A percentile compares a stretch with the other conserved stretches of the same genome.
These are phyloP conservation scores for Hyperoplus immaculatus DNA, from an alignment of 2,797 vertebrate genomes.

Conservation along the genomic window DNA sequence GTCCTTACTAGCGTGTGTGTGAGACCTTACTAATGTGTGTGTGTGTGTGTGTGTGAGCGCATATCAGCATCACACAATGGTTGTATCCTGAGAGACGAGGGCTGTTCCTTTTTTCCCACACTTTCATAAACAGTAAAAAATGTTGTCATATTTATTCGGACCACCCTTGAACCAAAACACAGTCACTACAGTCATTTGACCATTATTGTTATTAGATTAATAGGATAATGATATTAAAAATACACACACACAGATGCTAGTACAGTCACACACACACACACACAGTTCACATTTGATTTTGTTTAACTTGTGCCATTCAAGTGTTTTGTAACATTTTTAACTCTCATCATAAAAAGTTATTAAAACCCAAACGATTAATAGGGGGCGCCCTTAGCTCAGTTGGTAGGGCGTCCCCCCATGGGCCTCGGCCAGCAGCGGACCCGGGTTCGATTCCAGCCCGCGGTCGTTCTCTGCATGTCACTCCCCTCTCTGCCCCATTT, in stretches of 20 bases:
- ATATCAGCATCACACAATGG: conserved; percentile 74
- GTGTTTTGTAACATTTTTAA: too few relatives aligned
- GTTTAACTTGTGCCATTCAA: too few relatives aligned
- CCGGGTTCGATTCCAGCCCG: too few relatives aligned
- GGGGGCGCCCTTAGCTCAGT: too few relatives aligned
- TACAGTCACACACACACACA: background rate
- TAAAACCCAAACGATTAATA: too few relatives aligned
- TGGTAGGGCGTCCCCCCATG: too few relatives aligned
- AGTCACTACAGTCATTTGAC: conserved; percentile 19
- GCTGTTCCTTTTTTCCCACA: conserved; percentile 77
- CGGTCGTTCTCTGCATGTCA: too few relatives aligned
- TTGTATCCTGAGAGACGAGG: conserved; percentile 71
- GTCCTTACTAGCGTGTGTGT: too few relatives aligned
- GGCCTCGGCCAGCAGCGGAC: too few relatives aligned
- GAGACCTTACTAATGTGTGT: conserved; percentile 4
- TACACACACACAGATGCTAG: background rate
- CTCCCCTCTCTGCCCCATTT: too few relatives aligned
- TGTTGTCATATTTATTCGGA: conserved; percentile 25
- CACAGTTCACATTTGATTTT: background rate
- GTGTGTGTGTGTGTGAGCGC: conserved; percentile 47
- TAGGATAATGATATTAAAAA: conserved; percentile 13
- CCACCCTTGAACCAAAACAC: conserved; percentile 24
- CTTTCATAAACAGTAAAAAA: conserved; percentile 39
- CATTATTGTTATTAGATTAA: conserved; percentile 36
- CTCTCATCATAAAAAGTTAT: too few relatives aligned